Percentiles rank a stretch among this genome's conserved stretches.
Conservation (phyloP, 1,140 invertebrate genomes). For the Doryteuthis pealeii region DNA sequence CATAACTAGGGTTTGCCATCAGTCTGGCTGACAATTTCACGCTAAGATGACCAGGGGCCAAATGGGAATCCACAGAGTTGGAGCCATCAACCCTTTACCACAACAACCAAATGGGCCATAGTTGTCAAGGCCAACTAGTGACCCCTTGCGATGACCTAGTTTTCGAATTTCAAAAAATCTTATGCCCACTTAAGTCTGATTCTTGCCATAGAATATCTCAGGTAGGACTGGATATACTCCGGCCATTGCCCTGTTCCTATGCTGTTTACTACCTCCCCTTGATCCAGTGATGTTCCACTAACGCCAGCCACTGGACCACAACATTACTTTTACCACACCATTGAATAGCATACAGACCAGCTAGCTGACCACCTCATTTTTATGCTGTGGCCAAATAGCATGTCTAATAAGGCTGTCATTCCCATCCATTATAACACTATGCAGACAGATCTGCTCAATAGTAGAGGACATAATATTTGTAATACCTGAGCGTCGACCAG, state of each 20-base stretch:
- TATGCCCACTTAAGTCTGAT: not conserved
- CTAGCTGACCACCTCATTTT: constrained; percentile 1
- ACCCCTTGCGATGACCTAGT: not conserved
- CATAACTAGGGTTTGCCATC: not conserved
- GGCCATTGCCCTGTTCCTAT: not conserved
- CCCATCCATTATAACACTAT: too few relatives aligned
- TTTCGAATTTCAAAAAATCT: constrained; percentile 10
- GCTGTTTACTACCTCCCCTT: not conserved
- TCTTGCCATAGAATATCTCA: not conserved
- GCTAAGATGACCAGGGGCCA: constrained; percentile 6
- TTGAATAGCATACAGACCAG: not conserved
- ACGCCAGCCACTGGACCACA: not conserved
- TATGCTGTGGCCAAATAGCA: not conserved
- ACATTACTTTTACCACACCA: not conserved
- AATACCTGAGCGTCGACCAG: not conserved
- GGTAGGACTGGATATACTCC: not conserved
- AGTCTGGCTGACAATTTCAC: constrained; percentile 7
- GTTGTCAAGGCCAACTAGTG: not conserved
- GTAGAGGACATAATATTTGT: not conserved
- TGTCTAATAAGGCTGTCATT: not conserved
- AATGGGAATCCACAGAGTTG: not conserved
- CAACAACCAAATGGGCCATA: not conserved
- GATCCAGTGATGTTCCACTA: constrained; percentile 1
- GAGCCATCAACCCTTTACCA: not conserved
- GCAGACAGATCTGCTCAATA: too few relatives aligned